A percentile compares a stretch with the other conserved stretches of the same genome.
Conservation (phyloP, 2,888 invertebrate genomes). For the Hyalella azteca region DNA sequence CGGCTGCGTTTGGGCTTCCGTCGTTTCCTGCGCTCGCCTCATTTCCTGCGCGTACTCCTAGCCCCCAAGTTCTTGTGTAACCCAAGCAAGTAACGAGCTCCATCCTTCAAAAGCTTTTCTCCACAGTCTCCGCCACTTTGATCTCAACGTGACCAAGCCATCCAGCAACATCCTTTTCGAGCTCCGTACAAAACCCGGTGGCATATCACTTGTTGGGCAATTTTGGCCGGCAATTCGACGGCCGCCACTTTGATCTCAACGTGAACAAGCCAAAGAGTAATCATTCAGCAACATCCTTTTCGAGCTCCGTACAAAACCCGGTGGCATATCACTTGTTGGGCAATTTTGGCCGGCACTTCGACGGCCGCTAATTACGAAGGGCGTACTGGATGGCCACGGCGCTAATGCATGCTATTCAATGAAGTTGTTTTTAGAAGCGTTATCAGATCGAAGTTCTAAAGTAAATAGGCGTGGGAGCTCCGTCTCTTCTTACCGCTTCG, state of each 20-base stretch:
- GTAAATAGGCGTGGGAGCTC: constrained; percentile 18
- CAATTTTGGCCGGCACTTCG: background rate
- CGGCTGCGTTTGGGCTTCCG: constrained; percentile 31
- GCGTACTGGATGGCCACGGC: background rate
- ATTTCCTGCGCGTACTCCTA: constrained; percentile 12
- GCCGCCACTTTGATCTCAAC: too few species aligned
- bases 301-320: background rate
- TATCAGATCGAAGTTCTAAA: background rate
- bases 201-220: background rate
- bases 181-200: background rate
- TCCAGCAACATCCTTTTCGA: too few species aligned
- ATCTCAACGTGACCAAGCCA: too few species aligned
- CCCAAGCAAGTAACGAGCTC: constrained; percentile 14
- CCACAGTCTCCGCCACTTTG: too few species aligned
- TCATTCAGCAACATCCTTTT: too few species aligned
- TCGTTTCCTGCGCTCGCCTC: constrained; percentile 35
- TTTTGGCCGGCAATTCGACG: background rate
- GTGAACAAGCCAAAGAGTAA: too few species aligned
- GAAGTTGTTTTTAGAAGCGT: background rate
- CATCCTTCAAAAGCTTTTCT: too few species aligned
- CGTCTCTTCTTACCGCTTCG: background rate
- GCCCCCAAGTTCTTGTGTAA: constrained; percentile 27
- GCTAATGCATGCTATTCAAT: background rate
- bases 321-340: background rate
- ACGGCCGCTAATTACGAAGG: background rate